These are phyloP conservation scores for Aptenodytes patagonicus DNA, from an alignment of 2,113 vertebrate species.

Conservation along the genomic window DNA sequence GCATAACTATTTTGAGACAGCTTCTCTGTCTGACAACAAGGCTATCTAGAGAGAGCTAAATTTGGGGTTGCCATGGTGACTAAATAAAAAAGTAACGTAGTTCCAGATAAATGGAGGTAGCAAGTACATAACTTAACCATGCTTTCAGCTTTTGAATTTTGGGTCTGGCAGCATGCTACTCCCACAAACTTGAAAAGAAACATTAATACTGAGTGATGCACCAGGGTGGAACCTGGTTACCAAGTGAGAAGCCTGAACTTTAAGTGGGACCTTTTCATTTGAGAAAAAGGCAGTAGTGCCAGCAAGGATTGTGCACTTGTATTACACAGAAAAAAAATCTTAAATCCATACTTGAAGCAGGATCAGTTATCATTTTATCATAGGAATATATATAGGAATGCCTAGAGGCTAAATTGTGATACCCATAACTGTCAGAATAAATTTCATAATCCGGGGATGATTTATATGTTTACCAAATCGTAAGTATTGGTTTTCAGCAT, in stretches of 20 bases:
- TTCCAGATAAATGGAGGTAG: background rate
- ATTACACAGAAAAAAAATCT: background rate
- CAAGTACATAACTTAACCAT: background rate
- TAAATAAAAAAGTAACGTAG: background rate
- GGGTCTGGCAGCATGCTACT: background rate
- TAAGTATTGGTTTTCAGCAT: background rate
- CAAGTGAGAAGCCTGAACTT: background rate
- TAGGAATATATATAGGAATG: background rate
- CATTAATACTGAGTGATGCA: background rate
- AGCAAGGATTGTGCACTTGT: background rate
- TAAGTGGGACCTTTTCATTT: background rate
- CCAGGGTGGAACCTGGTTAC: background rate
- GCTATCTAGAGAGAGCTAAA: slow-evolving; percentile 41
- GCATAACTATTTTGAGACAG: slow-evolving; percentile 11
- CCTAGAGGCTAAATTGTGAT: background rate
- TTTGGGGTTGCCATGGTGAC: slow-evolving; percentile 34
- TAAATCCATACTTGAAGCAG: background rate
- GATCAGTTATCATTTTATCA: background rate
- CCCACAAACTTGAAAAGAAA: background rate
- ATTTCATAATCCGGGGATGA: background rate
- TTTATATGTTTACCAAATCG: background rate
- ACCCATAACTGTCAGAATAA: background rate
- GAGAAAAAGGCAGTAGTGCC: background rate
- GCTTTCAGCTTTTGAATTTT: slow-evolving; percentile 18
- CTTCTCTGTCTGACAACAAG: slow-evolving; percentile 44